Conservation (phyloP, 2,888 invertebrate species). For the Leistus spinibarbis region DNA sequence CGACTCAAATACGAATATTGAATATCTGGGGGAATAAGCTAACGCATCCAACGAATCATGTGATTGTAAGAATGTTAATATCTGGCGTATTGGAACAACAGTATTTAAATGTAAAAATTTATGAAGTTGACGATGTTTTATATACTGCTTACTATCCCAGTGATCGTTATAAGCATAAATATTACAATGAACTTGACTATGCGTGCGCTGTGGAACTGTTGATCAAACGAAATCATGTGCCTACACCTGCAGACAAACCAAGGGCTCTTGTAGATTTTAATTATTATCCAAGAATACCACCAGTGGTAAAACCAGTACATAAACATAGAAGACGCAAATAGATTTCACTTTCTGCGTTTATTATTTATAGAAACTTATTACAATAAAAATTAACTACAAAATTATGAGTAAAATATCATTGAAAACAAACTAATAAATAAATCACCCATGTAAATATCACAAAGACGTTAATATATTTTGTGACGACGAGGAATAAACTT, state of each 20-base stretch:
- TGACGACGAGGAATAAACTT: constrained; percentile 27
- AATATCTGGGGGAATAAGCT: constrained; percentile 58
- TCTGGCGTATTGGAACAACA: constrained; percentile 55
- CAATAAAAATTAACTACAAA: constrained; percentile 33
- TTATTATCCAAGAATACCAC: constrained; percentile 50
- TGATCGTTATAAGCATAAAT: constrained; percentile 61
- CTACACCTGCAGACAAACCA: constrained; percentile 46
- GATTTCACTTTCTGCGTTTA: constrained; percentile 12
- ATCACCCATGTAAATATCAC: constrained; percentile 34
- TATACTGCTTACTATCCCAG: constrained; percentile 56
- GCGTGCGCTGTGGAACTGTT: constrained; percentile 53
- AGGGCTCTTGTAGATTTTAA: constrained; percentile 48
- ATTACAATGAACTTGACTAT: constrained; percentile 62
- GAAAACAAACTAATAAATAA: constrained; percentile 28
- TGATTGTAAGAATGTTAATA: constrained; percentile 54
- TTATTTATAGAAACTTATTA: constrained; percentile 24
- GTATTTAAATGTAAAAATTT: constrained; percentile 57
- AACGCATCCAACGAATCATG: constrained; percentile 51
- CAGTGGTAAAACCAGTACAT: constrained; percentile 41
- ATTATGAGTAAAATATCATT: constrained; percentile 10
- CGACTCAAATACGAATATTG: constrained; percentile 54
- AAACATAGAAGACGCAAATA: not conserved
- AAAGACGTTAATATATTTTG: constrained; percentile 32
- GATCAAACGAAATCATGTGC: constrained; percentile 50
- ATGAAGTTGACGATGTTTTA: constrained; percentile 53